Evolutionary conservation across 2,797 vertebrate species (phyloP).

Genomic region (Lindbergichthys nudifrons): DNA sequence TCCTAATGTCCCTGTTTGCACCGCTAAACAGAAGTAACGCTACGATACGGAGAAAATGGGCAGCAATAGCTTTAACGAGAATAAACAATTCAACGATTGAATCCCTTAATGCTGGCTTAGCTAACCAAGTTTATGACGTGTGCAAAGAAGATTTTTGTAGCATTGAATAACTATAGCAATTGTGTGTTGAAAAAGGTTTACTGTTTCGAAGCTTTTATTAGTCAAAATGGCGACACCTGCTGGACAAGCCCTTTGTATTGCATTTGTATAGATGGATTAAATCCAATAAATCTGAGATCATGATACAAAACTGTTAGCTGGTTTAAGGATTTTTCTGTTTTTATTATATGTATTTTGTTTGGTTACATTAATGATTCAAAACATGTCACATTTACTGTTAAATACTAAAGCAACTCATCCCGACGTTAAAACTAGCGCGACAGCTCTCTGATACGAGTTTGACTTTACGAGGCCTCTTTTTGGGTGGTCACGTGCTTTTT

Average conservation of each 20-base stretch:
- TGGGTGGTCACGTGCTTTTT: conserved; percentile 5
- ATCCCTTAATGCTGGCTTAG: conserved; percentile 50
- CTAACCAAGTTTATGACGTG: conserved; percentile 46
- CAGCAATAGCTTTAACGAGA: conserved; percentile 73
- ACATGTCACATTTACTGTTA: not conserved
- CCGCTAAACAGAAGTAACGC: conserved; percentile 37
- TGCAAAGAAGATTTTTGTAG: not conserved
- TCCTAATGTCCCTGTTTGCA: conserved; percentile 16
- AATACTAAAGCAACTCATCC: not conserved
- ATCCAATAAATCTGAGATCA: not conserved
- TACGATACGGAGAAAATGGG: conserved; percentile 48
- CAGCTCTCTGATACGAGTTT: not conserved
- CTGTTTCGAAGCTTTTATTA: conserved; percentile 10
- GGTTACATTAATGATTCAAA: too few species aligned
- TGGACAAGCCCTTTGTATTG: not conserved
- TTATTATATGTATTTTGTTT: not conserved
- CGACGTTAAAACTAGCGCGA: not conserved
- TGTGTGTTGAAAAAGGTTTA: conserved; percentile 20
- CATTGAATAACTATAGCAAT: not conserved
- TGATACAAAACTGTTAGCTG: not conserved
- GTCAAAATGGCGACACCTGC: conserved; percentile 36
- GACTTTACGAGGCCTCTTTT: conserved; percentile 1
- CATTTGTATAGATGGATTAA: not conserved
- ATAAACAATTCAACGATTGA: conserved; percentile 71
- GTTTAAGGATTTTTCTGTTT: not conserved